Conservation (phyloP, 53 echinoderm and acorn worm species). For the Henricia sp. region DNA sequence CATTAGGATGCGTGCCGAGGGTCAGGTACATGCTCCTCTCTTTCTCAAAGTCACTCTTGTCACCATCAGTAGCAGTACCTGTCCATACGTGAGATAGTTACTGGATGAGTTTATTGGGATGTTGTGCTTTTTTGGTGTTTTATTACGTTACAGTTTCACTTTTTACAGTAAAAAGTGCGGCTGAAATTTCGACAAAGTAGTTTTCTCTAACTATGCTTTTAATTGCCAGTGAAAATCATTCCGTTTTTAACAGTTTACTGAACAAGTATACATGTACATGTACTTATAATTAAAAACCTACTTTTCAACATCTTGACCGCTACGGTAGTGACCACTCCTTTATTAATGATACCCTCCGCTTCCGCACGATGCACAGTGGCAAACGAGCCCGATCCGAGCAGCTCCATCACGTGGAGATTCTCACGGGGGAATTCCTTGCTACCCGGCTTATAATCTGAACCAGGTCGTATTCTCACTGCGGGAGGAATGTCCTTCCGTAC, state of each 20-base stretch:
- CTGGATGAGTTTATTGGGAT: too few relatives aligned
- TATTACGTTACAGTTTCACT: too few relatives aligned
- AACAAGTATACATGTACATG: too few relatives aligned
- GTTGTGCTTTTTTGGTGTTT: too few relatives aligned
- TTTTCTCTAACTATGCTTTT: too few relatives aligned
- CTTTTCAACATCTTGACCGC: slow-evolving; percentile 51
- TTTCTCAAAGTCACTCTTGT: slow-evolving; percentile 56
- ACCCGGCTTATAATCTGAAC: background rate
- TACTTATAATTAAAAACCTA: background rate
- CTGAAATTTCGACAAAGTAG: too few relatives aligned
- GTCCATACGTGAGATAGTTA: too few relatives aligned
- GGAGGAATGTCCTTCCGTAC: background rate
- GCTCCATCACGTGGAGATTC: slow-evolving; percentile 35
- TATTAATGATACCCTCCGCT: slow-evolving; percentile 31
- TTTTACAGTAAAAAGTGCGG: too few relatives aligned
- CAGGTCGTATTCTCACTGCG: background rate
- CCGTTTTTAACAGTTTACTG: too few relatives aligned
- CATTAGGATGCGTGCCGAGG: slow-evolving; percentile 57
- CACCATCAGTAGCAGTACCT: slow-evolving; percentile 48
- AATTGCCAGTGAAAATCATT: too few relatives aligned
- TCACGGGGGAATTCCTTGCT: slow-evolving; percentile 48
- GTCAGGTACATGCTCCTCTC: slow-evolving; percentile 50
- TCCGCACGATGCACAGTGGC: slow-evolving; percentile 44
- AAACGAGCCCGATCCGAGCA: slow-evolving; percentile 51
- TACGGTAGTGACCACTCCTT: slow-evolving; percentile 13